Evolutionary conservation across 2,888 invertebrate species (phyloP), one percentile per base, ranked within the genome.

Genomic region (Mermis nigrescens): DNA sequence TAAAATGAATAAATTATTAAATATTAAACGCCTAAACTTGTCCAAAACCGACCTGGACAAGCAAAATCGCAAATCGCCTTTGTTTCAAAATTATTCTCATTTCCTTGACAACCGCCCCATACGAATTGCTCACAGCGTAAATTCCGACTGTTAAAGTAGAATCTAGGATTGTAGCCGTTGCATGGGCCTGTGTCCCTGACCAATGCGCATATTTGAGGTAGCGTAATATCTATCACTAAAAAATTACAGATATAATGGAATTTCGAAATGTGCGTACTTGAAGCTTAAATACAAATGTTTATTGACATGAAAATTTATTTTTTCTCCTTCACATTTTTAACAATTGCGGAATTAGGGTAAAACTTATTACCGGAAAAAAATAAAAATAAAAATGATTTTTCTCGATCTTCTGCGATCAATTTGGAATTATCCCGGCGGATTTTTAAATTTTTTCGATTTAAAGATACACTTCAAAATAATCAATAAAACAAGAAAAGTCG

Each of bases 71-170:
- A 70, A 26, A 68, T 68, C n/a, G 62, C 61, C 12, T 64, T 62
- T 3, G 65, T 66, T 57, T 66, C 65, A 60, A 70, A 70, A 58
- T 66, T 66, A 57, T 70, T 70, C 28, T 62, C 63, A 61, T 70
- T 70, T 56, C 70, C 70, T 28, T 66, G 68, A 4, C 64, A 62
- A 54, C 70, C 70, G 52, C 67, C 66, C 63, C 65, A 70, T 38
- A 70, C 68, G 57, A 70, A 68, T 61, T 68, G 68, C 60, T 70
- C 70, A 62, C 70, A 70, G 28, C 68, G 64, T 22, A 69, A 64
- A 55, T 69, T 69, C 32, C 65, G 60, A 61, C 63, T 65, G 65
- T 70, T 69, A 66, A 68, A 70, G 38, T 60, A 67, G 27, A 65
- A 70, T 55, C 68, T 67, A 46, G 66, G 64, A 57, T 67, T 63